A percentile compares a stretch with the other conserved stretches of the same genome.
Conservation (phyloP, 2,113 vertebrate genomes). For the Lethenteron reissneri region DNA sequence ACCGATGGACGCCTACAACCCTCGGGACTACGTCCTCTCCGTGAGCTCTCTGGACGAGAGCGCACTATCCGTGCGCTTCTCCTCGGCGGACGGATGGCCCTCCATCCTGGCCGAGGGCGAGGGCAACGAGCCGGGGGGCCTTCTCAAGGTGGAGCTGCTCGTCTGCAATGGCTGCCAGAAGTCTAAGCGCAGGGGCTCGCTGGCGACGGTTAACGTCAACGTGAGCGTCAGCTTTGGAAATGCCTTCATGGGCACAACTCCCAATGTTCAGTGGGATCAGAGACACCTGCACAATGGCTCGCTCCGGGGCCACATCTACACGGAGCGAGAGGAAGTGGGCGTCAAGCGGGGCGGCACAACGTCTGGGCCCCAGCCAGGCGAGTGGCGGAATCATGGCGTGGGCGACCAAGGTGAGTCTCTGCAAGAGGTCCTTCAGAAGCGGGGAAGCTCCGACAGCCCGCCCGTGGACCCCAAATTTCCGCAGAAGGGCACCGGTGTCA, state of each 20-base stretch:
- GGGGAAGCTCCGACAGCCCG: background rate
- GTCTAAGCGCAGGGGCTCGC: constrained; percentile 73
- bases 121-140: constrained; percentile 38
- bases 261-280: no score
- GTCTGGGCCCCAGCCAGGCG: background rate
- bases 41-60: constrained; percentile 54
- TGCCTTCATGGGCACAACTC: background rate
- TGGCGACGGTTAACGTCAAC: constrained; percentile 39
- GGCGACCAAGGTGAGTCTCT: background rate
- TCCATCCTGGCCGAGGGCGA: constrained; percentile 50
- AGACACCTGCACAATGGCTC: background rate
- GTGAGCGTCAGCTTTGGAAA: constrained; percentile 47
- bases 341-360: background rate
- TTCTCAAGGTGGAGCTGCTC: constrained; percentile 54
- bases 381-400: background rate
- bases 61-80: constrained; percentile 30
- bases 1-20: constrained; percentile 60
- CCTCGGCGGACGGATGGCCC: constrained; percentile 41
- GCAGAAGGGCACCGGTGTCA: background rate
- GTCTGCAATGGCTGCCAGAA: constrained; percentile 89
- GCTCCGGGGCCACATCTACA: background rate
- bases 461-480: background rate
- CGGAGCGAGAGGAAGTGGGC: background rate
- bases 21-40: constrained; percentile 76
- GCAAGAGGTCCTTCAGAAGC: no score